Percentiles rank a stretch among this genome's conserved stretches.
These are phyloP conservation scores for Hemitrygon akajei DNA, from an alignment of 2,797 vertebrate genomes.

Conservation along the genomic window DNA sequence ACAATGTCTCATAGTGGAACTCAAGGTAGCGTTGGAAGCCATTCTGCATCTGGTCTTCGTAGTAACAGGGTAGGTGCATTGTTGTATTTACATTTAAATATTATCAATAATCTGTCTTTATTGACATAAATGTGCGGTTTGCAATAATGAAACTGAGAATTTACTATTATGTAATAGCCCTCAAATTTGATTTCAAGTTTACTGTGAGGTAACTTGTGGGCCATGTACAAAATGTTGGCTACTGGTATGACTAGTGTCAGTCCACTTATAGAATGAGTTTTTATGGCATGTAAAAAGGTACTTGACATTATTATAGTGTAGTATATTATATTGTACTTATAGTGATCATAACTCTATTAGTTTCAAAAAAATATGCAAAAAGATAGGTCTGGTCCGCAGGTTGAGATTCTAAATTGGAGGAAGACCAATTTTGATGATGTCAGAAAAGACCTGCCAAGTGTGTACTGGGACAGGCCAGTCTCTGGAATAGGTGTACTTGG, in stretches of 20 bases:
- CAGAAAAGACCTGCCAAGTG: too few species aligned
- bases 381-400: too few species aligned
- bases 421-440: too few species aligned
- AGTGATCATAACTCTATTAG: too few species aligned
- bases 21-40: constrained; percentile 71
- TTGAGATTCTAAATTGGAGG: too few species aligned
- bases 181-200: not conserved
- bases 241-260: not conserved
- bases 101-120: not conserved
- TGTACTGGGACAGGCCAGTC: too few species aligned
- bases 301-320: not conserved
- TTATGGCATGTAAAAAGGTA: not conserved
- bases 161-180: not conserved
- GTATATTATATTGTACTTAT: not conserved
- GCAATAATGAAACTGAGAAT: not conserved
- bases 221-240: not conserved
- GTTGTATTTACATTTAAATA: not conserved
- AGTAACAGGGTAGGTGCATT: constrained; percentile 56
- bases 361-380: too few species aligned
- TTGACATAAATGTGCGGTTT: too few species aligned
- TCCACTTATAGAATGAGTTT: not conserved
- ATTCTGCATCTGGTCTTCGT: constrained; percentile 55
- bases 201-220: not conserved
- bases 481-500: too few species aligned
- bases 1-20: constrained; percentile 73